Conservation (phyloP, 2,113 vertebrate genomes). For the Trogon melanurus region DNA sequence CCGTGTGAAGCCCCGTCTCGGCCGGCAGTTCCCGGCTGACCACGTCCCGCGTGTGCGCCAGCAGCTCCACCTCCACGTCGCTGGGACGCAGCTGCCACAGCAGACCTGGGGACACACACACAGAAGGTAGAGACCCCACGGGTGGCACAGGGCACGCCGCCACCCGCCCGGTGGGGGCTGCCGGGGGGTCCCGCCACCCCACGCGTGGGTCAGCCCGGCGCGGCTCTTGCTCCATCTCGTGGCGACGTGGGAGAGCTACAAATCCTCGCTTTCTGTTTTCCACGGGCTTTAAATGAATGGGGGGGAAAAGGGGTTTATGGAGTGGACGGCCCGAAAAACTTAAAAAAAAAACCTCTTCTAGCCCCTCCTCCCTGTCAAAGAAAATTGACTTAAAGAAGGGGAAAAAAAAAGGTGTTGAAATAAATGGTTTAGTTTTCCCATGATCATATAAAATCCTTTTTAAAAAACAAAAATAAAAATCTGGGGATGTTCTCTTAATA, state of each 20-base stretch:
- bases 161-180: background rate
- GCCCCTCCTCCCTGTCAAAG: background rate
- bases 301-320: background rate
- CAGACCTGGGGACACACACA: slow-evolving; percentile 76
- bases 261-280: accelerated
- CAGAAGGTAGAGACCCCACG: too few relatives aligned
- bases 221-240: slow-evolving; percentile 34
- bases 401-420: background rate
- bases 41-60: slow-evolving; percentile 89
- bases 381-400: background rate
- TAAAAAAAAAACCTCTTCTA: background rate
- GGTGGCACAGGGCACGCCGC: accelerated
- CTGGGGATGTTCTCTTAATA: accelerated
- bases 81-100: slow-evolving; percentile 97
- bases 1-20: slow-evolving; percentile 92
- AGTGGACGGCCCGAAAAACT: accelerated
- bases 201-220: accelerated
- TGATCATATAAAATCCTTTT: accelerated
- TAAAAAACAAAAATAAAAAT: background rate
- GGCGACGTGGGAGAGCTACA: background rate
- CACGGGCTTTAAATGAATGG: accelerated
- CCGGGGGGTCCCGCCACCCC: accelerated
- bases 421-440: accelerated
- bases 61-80: slow-evolving; percentile 93
- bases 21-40: slow-evolving; percentile 87